These are phyloP conservation scores for Melanaphis sacchari DNA, from an alignment of 1,140 invertebrate genomes.

Conservation along the genomic window DNA sequence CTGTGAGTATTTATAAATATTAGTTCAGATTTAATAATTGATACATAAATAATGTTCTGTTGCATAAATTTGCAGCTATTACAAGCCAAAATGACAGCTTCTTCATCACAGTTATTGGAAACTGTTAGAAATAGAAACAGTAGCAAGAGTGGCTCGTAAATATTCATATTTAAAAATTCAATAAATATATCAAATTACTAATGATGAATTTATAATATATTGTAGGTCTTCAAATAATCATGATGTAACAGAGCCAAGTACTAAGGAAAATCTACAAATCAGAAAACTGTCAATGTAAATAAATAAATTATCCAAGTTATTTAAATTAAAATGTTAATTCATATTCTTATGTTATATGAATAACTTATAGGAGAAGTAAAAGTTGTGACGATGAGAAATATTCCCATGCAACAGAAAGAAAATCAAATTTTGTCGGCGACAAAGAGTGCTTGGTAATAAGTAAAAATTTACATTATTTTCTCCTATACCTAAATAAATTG, in stretches of 20 bases:
- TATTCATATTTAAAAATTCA: not conserved
- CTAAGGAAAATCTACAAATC: constrained; percentile 44
- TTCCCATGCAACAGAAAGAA: constrained; percentile 47
- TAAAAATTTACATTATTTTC: not conserved
- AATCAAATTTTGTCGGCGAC: constrained; percentile 52
- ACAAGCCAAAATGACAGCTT: constrained; percentile 49
- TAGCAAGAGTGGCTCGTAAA: constrained; percentile 34
- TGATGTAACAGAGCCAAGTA: not conserved
- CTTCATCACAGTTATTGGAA: constrained; percentile 50
- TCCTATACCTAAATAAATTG: not conserved
- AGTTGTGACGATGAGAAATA: constrained; percentile 53
- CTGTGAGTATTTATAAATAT: constrained; percentile 63
- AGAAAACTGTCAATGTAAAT: constrained; percentile 51
- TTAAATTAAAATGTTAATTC: not conserved
- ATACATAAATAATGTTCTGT: not conserved
- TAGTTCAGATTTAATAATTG: not conserved
- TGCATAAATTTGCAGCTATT: constrained; percentile 14
- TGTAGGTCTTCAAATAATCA: not conserved
- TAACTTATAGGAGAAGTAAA: constrained; percentile 48
- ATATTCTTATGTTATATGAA: not conserved
- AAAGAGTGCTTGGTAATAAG: not conserved
- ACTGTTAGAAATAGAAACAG: constrained; percentile 51
- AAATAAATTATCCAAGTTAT: not conserved
- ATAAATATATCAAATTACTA: constrained; percentile 1
- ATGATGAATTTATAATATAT: not conserved